Base-by-base conservation (phyloP, 1,140 invertebrate species). In the Nymphalis io region DNA sequence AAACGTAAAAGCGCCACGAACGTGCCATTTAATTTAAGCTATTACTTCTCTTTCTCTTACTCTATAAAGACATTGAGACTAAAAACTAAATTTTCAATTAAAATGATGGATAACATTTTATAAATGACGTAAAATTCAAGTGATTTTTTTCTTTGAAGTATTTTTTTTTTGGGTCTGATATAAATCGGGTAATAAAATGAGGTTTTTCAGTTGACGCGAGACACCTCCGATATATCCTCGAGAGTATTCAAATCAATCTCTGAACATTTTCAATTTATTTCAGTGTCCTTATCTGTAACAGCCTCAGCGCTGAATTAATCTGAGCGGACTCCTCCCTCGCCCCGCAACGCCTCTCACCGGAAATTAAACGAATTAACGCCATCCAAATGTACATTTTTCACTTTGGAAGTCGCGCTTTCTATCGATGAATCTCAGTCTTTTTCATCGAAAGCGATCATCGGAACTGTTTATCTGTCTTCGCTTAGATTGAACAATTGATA, bases 281-380 rank as follows among this genome's bases (percentile, higher is more conserved):
- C 86, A 87, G 82, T 82, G 84, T 82, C 88, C 86, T 91, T 91
- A 91, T 91, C 89, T 88, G 82, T 84, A 86, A 87, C 87, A 84
- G 88, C 81, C 82, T 87, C 84, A 82, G 85, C 82, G 81, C 79
- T 86, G 89, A 90, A 91, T 90, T 91, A 91, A 91, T 91, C 89
- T 91, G 87, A 82, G 78, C 84, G 83, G 83, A 83, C 87, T 80
- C 79, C 69, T 78, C 78, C 75, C 81, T 58, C 73, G 67, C 78
- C 68, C 73, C 79, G 60, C 74, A 70, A 76, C 75, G 75, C 80
- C 77, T 82, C 86, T 85, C 85, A 84, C 89, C 89, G 89, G 89
- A 91, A 91, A 91, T 91, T 91, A 91, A 91, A 91, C 88, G 89
- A 91, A 91, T 91, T 91, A 91, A 90, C 86, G 87, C 86, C 85